Conservation (phyloP, 2,113 vertebrate species). For the Macheiramphus alcinus region DNA sequence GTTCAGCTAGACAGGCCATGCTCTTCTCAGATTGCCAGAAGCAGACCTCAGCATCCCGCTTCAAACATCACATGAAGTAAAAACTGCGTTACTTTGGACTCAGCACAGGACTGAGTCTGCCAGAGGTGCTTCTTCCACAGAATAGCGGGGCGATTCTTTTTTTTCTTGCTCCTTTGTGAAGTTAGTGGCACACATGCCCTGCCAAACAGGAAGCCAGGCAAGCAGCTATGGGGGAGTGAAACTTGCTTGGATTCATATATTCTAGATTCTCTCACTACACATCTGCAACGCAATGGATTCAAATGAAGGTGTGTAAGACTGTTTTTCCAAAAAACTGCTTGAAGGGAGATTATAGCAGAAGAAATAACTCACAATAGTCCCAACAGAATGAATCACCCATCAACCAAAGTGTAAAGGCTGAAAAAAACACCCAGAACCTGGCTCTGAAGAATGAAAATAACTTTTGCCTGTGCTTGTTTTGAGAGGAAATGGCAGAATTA, state of each 20-base stretch:
- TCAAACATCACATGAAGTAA: background rate
- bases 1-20: background rate
- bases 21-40: background rate
- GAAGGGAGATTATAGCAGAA: background rate
- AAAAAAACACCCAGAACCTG: background rate
- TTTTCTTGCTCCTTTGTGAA: background rate
- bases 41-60: accelerated
- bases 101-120: background rate
- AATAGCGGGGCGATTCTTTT: background rate
- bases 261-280: background rate
- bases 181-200: background rate
- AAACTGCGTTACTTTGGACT: background rate
- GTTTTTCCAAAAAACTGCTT: background rate
- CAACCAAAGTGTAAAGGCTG: background rate
- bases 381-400: background rate
- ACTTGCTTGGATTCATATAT: background rate
- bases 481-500: background rate
- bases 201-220: background rate
- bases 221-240: background rate
- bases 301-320: background rate
- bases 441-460: background rate
- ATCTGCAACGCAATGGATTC: accelerated
- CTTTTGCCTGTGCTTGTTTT: background rate
- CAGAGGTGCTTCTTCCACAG: background rate
- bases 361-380: background rate